Evolutionary conservation across 2,113 vertebrate species (phyloP).

Genomic region (Epinephelus fuscoguttatus): DNA sequence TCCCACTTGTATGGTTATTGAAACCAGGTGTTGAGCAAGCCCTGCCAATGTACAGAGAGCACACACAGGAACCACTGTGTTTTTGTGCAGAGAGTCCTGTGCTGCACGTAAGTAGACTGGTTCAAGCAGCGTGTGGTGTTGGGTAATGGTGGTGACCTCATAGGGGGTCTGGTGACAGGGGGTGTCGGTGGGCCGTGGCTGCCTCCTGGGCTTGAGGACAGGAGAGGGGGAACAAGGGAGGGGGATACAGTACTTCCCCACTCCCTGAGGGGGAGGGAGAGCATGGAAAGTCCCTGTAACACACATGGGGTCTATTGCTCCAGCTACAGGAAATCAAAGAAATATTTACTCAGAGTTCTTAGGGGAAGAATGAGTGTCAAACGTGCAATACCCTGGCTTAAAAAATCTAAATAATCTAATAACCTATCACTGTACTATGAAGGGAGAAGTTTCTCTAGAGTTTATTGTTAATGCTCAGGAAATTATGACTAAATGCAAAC

Average conservation of each 20-base stretch:
- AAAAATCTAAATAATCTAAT: conserved; percentile 24
- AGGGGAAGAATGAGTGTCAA: conserved; percentile 22
- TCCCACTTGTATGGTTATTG: conserved; percentile 72
- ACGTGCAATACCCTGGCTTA: neutral
- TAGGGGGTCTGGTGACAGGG: conserved; percentile 58
- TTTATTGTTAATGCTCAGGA: conserved; percentile 3
- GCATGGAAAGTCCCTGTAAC: conserved; percentile 80
- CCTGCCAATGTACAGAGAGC: conserved; percentile 57
- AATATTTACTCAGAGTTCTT: conserved; percentile 59
- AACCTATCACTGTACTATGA: neutral
- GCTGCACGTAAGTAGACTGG: conserved; percentile 52
- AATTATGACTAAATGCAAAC: conserved; percentile 29
- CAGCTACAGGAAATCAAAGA: conserved; percentile 73
- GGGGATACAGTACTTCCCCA: conserved; percentile 56
- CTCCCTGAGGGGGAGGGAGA: conserved; percentile 43
- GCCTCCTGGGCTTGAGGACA: conserved; percentile 48
- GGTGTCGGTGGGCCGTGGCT: conserved; percentile 53
- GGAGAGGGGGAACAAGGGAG: conserved; percentile 55
- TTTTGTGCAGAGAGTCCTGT: conserved; percentile 55
- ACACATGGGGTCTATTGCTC: conserved; percentile 79
- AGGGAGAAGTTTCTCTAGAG: neutral
- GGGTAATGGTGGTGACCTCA: conserved; percentile 76
- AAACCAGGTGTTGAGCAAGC: conserved; percentile 79
- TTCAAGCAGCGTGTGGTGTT: conserved; percentile 54
- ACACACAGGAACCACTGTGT: conserved; percentile 75